Evolutionary conservation across 1,140 invertebrate species (phyloP), one percentile per base, ranked within the genome.

Genomic region (Drosophila mauritiana): DNA sequence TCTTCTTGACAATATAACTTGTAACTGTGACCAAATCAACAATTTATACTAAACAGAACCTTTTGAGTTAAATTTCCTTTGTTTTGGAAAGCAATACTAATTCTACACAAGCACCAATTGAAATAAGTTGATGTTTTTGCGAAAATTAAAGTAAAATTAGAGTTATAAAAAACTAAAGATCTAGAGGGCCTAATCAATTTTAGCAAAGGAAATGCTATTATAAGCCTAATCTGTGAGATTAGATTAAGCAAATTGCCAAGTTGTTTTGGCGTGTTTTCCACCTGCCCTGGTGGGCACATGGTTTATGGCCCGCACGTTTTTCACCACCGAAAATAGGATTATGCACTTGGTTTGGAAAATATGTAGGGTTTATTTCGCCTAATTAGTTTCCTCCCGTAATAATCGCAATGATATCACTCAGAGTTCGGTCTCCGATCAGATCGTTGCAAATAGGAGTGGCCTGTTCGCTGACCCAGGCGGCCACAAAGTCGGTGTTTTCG

Each of bases 401-500:
- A 22, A 85, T 42, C 1, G 6, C 80, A 12, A 88, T 17, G 17
- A 91, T n/a, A 49, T 88, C 83, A 10, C 37, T 49, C 5, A 88
- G 17, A 2, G 79, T 36, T 12, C 80, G 80, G 10, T 83, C 84
- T 1, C 80, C 91, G 65, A 92, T 80, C 6, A 91, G 1, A 6
- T 91, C 81, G 46, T 73, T 73, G 53, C 83, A 69, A 12, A 84
- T 58, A 13, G 90, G 90, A 1, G 91, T 91, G 13, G 64, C 57
- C 8, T 63, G 45, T 11, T 51, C 53, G 53, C 80, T 54, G 7
- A 85, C 53, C 49, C 72, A 74, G 2, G 70, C 12, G n/a, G 91
- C 73, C 4, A 79, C 45, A 15, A 78, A 70, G 4, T 91, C 77
- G n/a, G 84, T 91, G 73, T 90, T 92, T 25, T 92, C 91, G 57